Evolutionary conservation across 2,888 invertebrate genomes (phyloP).

Genomic region (Drosophila kambysellisi): DNA sequence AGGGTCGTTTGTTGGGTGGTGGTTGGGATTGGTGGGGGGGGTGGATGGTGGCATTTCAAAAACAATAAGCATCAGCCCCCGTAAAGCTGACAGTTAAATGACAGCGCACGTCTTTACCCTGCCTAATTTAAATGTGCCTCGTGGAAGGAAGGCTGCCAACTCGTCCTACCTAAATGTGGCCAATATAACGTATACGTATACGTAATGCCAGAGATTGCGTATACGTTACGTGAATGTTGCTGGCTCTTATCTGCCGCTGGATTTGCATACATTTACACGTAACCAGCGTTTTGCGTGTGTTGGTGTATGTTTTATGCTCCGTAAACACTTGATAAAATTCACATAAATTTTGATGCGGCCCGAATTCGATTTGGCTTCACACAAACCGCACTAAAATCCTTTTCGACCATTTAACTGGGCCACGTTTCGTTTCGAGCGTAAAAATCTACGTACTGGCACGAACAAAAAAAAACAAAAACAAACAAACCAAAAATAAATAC

Average conservation of each 20-base stretch:
- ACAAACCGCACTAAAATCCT: conserved; percentile 65
- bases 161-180: conserved; percentile 24
- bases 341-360: conserved; percentile 71
- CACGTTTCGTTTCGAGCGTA: conserved; percentile 54
- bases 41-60: conserved; percentile 7
- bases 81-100: conserved; percentile 69
- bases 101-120: conserved; percentile 48
- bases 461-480: not conserved
- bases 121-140: conserved; percentile 45
- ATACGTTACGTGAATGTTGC: conserved; percentile 33
- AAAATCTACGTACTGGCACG: conserved; percentile 56
- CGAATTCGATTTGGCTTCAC: conserved; percentile 64
- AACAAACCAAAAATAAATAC: conserved; percentile 58
- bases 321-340: conserved; percentile 80
- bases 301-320: conserved; percentile 56
- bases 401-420: conserved; percentile 71
- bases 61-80: conserved; percentile 64
- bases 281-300: conserved; percentile 39
- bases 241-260: conserved; percentile 46
- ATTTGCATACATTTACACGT: conserved; percentile 60
- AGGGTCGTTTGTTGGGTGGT: not conserved
- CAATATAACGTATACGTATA: conserved; percentile 44
- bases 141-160: conserved; percentile 17
- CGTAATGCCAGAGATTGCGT: conserved; percentile 35
- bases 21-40: not conserved